Evolutionary conservation across 2,113 vertebrate genomes (phyloP).

Genomic region (Campylomormyrus tamandua): DNA sequence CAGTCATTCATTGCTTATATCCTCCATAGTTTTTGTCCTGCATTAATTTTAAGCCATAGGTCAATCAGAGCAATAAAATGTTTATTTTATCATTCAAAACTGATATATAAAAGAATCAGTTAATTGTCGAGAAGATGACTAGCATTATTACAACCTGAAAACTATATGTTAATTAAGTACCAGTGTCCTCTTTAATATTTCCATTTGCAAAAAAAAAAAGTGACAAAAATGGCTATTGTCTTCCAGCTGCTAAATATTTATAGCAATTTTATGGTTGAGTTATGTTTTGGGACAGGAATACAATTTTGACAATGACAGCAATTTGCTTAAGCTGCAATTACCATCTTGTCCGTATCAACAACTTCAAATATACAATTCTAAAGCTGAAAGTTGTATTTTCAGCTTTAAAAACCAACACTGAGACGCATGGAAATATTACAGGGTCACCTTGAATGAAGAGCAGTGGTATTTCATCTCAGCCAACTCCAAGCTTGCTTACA

Average conservation of each 20-base stretch:
- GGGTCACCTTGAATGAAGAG: neutral
- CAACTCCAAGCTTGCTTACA: neutral
- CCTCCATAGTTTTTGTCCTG: neutral
- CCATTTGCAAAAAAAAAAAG: neutral
- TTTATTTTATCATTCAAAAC: neutral
- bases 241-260: neutral
- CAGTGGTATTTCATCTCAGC: neutral
- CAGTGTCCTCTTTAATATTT: neutral
- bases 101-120: neutral
- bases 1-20: neutral
- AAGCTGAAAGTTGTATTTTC: neutral
- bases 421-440: neutral
- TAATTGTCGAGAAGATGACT: neutral
- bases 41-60: neutral
- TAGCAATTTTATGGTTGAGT: neutral
- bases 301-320: neutral
- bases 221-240: neutral
- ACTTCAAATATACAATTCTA: neutral
- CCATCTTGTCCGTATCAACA: neutral
- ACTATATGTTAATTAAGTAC: neutral
- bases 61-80: neutral
- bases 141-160: neutral
- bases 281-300: neutral
- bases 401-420: neutral
- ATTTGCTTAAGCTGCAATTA: neutral